Conservation (phyloP, 2,888 invertebrate genomes). For the Diarsia dahlii region DNA sequence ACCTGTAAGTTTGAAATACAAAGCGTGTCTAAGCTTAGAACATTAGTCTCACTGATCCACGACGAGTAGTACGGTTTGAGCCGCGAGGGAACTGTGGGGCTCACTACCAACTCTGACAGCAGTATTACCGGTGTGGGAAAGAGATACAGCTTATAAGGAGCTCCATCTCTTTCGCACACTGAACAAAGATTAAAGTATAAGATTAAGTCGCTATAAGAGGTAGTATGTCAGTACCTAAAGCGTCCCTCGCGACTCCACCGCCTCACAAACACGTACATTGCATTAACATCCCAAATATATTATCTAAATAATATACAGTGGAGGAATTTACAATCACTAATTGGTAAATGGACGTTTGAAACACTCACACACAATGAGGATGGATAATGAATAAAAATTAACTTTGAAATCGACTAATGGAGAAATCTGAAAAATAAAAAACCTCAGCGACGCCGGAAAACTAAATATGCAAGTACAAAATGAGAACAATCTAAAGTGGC, state of each 20-base stretch:
- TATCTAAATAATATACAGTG: conserved; percentile 87
- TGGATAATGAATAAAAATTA: conserved; percentile 56
- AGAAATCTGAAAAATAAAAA: conserved; percentile 38
- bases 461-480: conserved; percentile 34
- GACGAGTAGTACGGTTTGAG: conserved; percentile 33
- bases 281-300: conserved; percentile 79
- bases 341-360: conserved; percentile 87
- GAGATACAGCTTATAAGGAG: background rate
- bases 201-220: background rate
- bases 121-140: background rate
- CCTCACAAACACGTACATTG: conserved; percentile 74
- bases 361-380: conserved; percentile 69
- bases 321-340: conserved; percentile 85
- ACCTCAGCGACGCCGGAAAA: conserved; percentile 23
- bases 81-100: conserved; percentile 10
- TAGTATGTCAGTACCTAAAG: background rate
- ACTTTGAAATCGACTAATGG: conserved; percentile 39
- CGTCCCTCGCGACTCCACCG: conserved; percentile 55
- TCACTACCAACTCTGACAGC: background rate
- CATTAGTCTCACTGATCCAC: conserved; percentile 76
- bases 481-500: conserved; percentile 39
- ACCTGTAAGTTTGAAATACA: conserved; percentile 39
- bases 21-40: conserved; percentile 61
- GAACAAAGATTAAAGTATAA: background rate
- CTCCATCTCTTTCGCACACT: background rate